Conservation (phyloP, 2,113 vertebrate genomes). For the Cyprinus carpio region DNA sequence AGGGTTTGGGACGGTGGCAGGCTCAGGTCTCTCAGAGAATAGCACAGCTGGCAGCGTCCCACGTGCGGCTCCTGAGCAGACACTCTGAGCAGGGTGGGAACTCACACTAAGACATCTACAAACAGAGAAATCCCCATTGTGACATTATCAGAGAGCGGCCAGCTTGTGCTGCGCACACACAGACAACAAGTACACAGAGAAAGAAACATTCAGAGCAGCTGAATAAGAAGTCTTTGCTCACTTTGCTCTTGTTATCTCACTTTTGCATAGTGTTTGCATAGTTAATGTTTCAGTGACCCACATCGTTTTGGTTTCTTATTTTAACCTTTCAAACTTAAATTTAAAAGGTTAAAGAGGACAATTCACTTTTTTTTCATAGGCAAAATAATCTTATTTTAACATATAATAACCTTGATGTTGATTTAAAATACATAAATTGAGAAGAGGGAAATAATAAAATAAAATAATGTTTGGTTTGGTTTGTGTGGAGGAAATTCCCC, state of each 20-base stretch:
- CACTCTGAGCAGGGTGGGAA: slow-evolving; percentile 76
- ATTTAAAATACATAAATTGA: too few relatives aligned
- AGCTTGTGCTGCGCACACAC: slow-evolving; percentile 70
- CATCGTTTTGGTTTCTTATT: neutral
- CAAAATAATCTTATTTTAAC: too few relatives aligned
- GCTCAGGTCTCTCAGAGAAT: slow-evolving; percentile 66
- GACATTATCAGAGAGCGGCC: slow-evolving; percentile 73
- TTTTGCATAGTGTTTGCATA: slow-evolving; percentile 23
- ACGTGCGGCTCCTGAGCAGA: slow-evolving; percentile 74
- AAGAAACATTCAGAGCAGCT: slow-evolving; percentile 16
- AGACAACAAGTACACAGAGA: slow-evolving; percentile 45
- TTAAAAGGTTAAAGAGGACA: neutral
- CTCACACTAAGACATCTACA: slow-evolving; percentile 69
- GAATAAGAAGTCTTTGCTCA: slow-evolving; percentile 17
- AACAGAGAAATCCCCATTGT: slow-evolving; percentile 67
- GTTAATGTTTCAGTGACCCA: neutral
- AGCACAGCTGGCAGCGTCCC: slow-evolving; percentile 77
- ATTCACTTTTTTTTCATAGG: neutral
- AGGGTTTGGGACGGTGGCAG: slow-evolving; percentile 40
- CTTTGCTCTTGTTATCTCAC: slow-evolving; percentile 13
- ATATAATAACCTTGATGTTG: too few relatives aligned
- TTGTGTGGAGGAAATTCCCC: too few relatives aligned
- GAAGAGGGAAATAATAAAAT: too few relatives aligned
- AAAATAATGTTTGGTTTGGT: too few relatives aligned
- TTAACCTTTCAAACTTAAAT: neutral